Evolutionary conservation across 2,888 invertebrate genomes (phyloP).

Genomic region (Scaptomyza caliginosa): DNA sequence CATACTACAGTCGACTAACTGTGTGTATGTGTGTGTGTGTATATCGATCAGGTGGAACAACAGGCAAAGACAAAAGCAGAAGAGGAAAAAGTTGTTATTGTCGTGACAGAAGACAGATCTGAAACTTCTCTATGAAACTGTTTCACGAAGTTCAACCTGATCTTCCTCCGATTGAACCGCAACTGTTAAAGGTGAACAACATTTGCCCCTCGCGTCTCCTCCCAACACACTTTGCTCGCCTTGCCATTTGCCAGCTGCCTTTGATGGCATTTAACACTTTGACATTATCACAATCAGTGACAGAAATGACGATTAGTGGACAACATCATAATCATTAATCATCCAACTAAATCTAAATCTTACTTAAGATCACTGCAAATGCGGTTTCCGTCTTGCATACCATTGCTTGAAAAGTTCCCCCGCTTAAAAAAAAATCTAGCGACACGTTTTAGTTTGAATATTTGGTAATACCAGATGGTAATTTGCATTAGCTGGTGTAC

Average conservation of each 20-base stretch:
- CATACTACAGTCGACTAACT: conserved; percentile 43
- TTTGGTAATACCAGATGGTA: conserved; percentile 34
- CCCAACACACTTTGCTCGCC: conserved; percentile 35
- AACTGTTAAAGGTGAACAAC: conserved; percentile 72
- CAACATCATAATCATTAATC: conserved; percentile 22
- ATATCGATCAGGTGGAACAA: conserved; percentile 59
- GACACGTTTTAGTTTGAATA: conserved; percentile 33
- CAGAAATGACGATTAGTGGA: conserved; percentile 3
- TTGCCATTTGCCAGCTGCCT: conserved; percentile 18
- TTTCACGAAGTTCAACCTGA: neutral
- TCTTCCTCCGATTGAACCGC: conserved; percentile 13
- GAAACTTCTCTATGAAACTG: conserved; percentile 1
- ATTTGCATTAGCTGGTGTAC: conserved; percentile 41
- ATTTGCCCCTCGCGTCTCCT: conserved; percentile 24
- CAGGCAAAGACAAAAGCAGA: conserved; percentile 15
- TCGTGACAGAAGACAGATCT: conserved; percentile 41
- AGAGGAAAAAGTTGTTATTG: conserved; percentile 1
- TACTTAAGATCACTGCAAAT: conserved; percentile 3
- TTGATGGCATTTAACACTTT: conserved; percentile 71
- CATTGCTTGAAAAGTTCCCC: neutral
- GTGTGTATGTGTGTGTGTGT: conserved; percentile 17
- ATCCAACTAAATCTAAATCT: conserved; percentile 4
- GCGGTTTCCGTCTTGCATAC: conserved; percentile 12
- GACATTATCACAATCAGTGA: conserved; percentile 50
- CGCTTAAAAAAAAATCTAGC: conserved; percentile 3